Evolutionary conservation across 2,113 vertebrate genomes (phyloP).

Genomic region (Amazona vittata): DNA sequence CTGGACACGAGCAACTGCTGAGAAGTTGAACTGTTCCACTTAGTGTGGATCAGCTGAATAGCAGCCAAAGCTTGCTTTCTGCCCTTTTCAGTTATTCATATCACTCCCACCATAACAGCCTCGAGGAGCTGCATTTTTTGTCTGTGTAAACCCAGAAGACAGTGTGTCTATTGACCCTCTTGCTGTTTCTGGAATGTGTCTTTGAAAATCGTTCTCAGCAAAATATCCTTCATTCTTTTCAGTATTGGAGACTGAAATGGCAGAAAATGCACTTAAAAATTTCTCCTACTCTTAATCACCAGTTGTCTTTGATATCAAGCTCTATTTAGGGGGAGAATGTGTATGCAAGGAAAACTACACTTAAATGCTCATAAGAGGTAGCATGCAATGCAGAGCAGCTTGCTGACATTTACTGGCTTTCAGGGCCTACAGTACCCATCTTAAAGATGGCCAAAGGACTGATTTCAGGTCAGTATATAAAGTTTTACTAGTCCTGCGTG

Average conservation of each 20-base stretch:
- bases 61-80: slow-evolving; percentile 36
- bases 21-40: slow-evolving; percentile 27
- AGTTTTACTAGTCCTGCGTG: background rate
- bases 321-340: background rate
- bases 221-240: slow-evolving; percentile 23
- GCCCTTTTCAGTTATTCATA: slow-evolving; percentile 64
- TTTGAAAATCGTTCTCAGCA: slow-evolving; percentile 35
- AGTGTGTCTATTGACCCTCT: slow-evolving; percentile 54
- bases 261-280: background rate
- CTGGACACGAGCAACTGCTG: background rate
- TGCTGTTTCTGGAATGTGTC: slow-evolving; percentile 55
- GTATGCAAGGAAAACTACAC: background rate
- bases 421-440: background rate
- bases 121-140: slow-evolving; percentile 40
- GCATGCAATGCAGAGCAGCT: background rate
- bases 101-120: slow-evolving; percentile 44
- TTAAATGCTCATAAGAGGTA: background rate
- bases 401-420: background rate
- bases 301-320: background rate
- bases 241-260: background rate
- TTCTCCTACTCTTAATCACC: background rate
- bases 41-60: background rate
- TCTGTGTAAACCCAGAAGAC: slow-evolving; percentile 64
- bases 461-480: background rate
- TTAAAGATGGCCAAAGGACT: background rate